A percentile compares a stretch with the other conserved stretches of the same genome.
These are phyloP conservation scores for Oryzias dopingdopingensis DNA, from an alignment of 2,797 vertebrate species.

Conservation along the genomic window DNA sequence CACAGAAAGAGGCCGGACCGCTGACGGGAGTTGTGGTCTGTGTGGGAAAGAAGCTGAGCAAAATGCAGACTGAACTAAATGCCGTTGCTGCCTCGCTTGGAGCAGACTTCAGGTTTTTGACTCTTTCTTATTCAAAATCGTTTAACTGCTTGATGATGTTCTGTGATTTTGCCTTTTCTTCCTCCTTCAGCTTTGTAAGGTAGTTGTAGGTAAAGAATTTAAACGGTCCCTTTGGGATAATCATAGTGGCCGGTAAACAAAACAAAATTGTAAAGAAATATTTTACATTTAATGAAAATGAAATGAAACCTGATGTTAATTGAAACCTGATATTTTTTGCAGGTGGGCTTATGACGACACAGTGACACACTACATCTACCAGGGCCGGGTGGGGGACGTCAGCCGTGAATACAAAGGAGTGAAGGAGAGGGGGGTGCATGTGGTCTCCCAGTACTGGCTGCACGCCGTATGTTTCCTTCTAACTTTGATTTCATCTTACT, in stretches of 20 bases:
- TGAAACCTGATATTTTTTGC: not conserved
- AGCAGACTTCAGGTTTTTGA: slow-evolving; percentile 90
- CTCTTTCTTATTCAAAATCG: not conserved
- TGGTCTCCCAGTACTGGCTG: slow-evolving; percentile 96
- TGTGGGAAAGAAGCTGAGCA: slow-evolving; percentile 93
- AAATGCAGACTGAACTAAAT: slow-evolving; percentile 91
- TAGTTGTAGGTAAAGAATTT: no score
- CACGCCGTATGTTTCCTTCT: slow-evolving; percentile 80
- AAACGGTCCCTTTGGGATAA: no score
- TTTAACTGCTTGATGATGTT: not conserved
- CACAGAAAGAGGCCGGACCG: slow-evolving; percentile 68
- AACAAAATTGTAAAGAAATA: rapidly evolving
- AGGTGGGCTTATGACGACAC: slow-evolving; percentile 95
- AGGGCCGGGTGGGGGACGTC: slow-evolving; percentile 90
- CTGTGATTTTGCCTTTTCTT: no score
- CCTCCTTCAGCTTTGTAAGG: no score
- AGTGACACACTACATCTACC: slow-evolving; percentile 97
- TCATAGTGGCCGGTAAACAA: not conserved
- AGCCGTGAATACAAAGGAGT: slow-evolving; percentile 91
- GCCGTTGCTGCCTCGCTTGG: slow-evolving; percentile 90
- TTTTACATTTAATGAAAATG: not conserved
- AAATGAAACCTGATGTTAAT: not conserved
- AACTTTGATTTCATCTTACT: not conserved
- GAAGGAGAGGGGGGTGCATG: slow-evolving; percentile 87
- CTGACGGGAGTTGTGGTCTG: slow-evolving; percentile 85